A percentile compares a stretch with the other conserved stretches of the same genome.
Evolutionary conservation across 2,888 invertebrate genomes (phyloP).

Genomic region (Tethea ocularis): DNA sequence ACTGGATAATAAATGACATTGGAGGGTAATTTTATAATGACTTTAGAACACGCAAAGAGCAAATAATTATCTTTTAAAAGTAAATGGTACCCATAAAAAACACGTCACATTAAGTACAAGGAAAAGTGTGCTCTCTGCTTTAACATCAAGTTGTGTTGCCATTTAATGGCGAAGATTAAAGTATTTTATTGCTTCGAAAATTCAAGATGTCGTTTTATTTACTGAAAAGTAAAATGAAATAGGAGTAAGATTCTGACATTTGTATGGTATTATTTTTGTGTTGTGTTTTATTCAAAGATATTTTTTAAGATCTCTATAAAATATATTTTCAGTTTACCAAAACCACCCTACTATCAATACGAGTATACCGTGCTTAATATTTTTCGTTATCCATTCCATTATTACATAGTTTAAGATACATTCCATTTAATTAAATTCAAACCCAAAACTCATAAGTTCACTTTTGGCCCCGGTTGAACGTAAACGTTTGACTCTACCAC

Average conservation of each 20-base stretch:
- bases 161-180: conserved; percentile 41
- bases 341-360: no score
- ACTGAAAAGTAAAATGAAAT: not conserved
- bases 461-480: no score
- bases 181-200: conserved; percentile 43
- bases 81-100: conserved; percentile 21
- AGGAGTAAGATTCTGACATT: not conserved
- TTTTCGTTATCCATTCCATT: no score
- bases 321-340: no score
- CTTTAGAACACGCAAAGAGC: conserved; percentile 41
- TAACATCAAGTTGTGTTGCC: conserved; percentile 31
- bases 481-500: no score
- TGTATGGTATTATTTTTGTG: no score
- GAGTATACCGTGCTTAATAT: no score
- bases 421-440: no score
- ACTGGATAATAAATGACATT: conserved; percentile 3
- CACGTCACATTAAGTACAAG: conserved; percentile 54
- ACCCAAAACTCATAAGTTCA: no score
- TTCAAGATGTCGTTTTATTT: conserved; percentile 7
- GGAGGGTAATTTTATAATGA: conserved; percentile 31
- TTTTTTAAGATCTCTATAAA: no score
- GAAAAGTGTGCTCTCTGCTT: conserved; percentile 45
- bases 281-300: no score
- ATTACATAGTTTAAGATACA: no score
- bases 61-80: conserved; percentile 38